phyloP scores from a whole-genome alignment of 2,797 vertebrate genomes.

The Rhincodon typus region DNA sequence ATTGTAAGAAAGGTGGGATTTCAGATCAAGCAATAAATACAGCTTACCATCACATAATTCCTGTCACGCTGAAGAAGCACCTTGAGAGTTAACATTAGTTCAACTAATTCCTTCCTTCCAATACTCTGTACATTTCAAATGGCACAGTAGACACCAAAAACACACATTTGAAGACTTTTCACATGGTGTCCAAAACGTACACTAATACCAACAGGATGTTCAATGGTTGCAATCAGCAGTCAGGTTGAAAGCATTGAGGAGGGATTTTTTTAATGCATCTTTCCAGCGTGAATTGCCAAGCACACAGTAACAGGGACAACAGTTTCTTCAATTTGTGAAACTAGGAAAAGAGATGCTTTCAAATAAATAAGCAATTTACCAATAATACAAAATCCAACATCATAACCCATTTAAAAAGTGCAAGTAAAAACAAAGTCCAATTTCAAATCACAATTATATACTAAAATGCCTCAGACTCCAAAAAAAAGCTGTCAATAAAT shows the following conservation, averaged over 20 bases:
- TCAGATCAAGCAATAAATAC: neutral
- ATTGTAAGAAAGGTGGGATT: neutral
- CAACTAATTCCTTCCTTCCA: neutral
- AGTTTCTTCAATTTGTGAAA: neutral
- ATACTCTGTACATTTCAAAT: neutral
- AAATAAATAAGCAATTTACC: slow-evolving; percentile 22
- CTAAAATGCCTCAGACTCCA: neutral
- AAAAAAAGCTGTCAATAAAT: neutral
- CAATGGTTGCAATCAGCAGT: neutral
- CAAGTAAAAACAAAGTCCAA: slow-evolving; percentile 17
- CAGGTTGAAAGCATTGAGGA: neutral
- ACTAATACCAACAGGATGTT: neutral
- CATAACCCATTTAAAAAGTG: slow-evolving; percentile 22
- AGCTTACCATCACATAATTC: neutral
- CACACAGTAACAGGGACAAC: neutral
- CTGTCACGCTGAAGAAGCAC: neutral
- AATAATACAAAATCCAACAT: slow-evolving; percentile 11
- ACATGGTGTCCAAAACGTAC: neutral
- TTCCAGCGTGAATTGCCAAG: slow-evolving; percentile 26
- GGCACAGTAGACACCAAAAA: neutral
- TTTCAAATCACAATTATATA: neutral
- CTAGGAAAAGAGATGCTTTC: neutral
- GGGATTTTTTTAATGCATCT: neutral
- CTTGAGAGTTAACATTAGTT: neutral
- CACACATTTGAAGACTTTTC: neutral